Base-by-base conservation (phyloP, 2,797 vertebrate species). In the Mastacembelus armatus region DNA sequence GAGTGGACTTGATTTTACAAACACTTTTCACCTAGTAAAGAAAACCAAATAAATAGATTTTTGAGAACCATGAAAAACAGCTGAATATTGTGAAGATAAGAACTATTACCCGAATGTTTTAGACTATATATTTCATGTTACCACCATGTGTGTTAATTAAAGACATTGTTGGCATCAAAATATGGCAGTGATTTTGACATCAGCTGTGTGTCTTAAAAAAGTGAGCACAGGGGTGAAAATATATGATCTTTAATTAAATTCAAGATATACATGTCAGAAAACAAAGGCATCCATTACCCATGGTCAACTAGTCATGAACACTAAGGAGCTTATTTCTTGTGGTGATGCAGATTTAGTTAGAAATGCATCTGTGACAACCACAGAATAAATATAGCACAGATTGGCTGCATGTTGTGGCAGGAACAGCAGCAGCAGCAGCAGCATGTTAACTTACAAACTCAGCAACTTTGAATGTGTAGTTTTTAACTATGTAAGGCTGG, bases 361-460 rank as follows among this genome's bases (percentile, higher is more conserved):
- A 49, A 42, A 18, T 44, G 18, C 50, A 36, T 44, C 15, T 40
- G 22, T 1, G 19, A 29, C 27, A 19, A 45, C 52, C 26, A 15
- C 22, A 42, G 21, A 43, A 22, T 27, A 26, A 68, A 60, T 14
- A 11, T 7, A 38, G n/a, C 18, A n/a, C 12, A 1, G 2, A 26
- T 24, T 32, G 21, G 43, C 30, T 54, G 36, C 42, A 0, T 47
- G 47, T 48, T 59, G 39, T 47, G 40, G 44, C 60, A 70, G 52
- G 44, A 72, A 32, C 36, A 42, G 12, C 30, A 11, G 26, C 66
- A 66, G 48, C 43, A 66, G 26, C 35, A 38, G 11, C 22, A 10
- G 16, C 7, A 12, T 22, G 19, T 59, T 18, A 7, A 24, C 3
- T 14, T n/a, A 14, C 4, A 30, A 12, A 29, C 40, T 49, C n/a